Conservation (phyloP, 2,797 vertebrate genomes). For the Ambastaia sidthimunki region DNA sequence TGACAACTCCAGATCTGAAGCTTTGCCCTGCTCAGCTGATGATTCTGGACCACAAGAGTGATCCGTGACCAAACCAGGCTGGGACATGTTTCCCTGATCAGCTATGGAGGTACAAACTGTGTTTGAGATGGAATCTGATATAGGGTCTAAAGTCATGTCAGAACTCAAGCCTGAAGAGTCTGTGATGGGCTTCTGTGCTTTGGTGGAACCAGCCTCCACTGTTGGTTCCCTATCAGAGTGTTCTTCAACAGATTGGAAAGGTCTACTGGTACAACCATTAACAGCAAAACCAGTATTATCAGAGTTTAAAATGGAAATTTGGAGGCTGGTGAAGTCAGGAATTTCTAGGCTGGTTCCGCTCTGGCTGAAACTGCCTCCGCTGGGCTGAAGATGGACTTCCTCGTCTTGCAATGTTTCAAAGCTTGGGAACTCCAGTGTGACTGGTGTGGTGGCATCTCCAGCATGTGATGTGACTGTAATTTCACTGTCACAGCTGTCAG, state of each 20-base stretch:
- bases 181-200: not conserved
- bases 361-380: conserved; percentile 51
- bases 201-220: conserved; percentile 10
- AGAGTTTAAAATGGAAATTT: conserved; percentile 66
- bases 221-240: not conserved
- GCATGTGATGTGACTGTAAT: conserved; percentile 78
- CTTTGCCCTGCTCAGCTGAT: not conserved
- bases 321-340: conserved; percentile 79
- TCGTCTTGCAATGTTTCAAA: conserved; percentile 64
- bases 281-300: not conserved
- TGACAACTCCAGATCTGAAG: not conserved
- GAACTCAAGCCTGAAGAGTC: not conserved
- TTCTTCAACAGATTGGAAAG: not conserved
- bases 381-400: conserved; percentile 50
- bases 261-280: not conserved
- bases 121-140: not conserved
- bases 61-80: not conserved
- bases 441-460: too few species aligned
- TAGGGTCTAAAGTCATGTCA: not conserved
- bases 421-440: conserved; percentile 77
- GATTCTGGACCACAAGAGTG: not conserved
- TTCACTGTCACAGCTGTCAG: conserved; percentile 97
- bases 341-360: conserved; percentile 63
- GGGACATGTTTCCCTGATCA: not conserved
- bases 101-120: not conserved